Evolutionary conservation across 1,140 invertebrate genomes (phyloP).

Genomic region (Araneus ventricosus): DNA sequence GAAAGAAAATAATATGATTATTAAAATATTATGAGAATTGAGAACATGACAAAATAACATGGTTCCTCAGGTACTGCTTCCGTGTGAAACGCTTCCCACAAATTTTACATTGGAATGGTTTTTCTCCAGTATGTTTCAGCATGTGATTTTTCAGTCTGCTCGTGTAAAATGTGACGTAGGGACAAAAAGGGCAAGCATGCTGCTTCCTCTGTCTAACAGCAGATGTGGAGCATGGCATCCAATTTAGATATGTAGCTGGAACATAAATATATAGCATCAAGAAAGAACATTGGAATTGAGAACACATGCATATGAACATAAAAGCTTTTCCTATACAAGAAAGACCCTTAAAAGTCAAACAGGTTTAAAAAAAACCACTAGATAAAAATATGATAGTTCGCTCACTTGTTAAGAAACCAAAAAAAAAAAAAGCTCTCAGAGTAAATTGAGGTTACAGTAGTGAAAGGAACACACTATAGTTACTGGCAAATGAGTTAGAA

Average conservation of each 20-base stretch:
- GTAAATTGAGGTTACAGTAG: no score
- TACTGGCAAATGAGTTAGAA: no score
- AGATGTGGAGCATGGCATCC: neutral
- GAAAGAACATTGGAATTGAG: neutral
- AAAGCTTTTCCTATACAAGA: no score
- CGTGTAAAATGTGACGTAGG: slow-evolving; percentile 80
- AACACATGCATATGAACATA: neutral
- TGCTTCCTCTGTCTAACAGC: neutral
- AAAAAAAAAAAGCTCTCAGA: no score
- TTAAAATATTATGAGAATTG: no score
- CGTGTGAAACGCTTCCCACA: slow-evolving; percentile 82
- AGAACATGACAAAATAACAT: neutral
- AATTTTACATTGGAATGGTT: slow-evolving; percentile 79
- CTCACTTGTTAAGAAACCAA: no score
- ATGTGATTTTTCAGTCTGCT: slow-evolving; percentile 81
- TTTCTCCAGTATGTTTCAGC: slow-evolving; percentile 80
- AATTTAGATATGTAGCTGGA: neutral
- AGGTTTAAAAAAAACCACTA: no score
- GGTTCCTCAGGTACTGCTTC: neutral
- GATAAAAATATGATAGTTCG: no score
- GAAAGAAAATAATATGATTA: no score
- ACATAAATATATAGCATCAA: neutral
- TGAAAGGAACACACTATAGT: no score
- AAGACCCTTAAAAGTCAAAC: no score
- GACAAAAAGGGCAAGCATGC: slow-evolving; percentile 80